These are phyloP conservation scores for Porites lutea DNA, from an alignment of 64 coral and sea anemone genomes.

Conservation along the genomic window DNA sequence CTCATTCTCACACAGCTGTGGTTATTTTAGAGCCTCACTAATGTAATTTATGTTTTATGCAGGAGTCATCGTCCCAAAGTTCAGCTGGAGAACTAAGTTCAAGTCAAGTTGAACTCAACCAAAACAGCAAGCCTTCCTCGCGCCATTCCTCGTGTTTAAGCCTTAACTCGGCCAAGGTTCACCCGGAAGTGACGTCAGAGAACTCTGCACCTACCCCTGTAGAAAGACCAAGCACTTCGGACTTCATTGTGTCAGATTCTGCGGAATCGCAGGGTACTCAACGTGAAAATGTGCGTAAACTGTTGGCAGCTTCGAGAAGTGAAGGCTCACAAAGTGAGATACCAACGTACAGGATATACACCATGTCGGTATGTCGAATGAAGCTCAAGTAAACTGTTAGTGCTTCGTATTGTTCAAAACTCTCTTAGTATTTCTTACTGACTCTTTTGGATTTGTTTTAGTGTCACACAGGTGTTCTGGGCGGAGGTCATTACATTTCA, in stretches of 20 bases:
- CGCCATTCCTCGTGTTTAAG: too few relatives aligned
- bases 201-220: too few relatives aligned
- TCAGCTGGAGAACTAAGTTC: conserved; percentile 47
- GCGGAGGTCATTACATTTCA: too few relatives aligned
- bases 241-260: too few relatives aligned
- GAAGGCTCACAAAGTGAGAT: conserved; percentile 40
- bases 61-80: conserved; percentile 35
- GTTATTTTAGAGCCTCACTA: background rate
- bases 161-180: too few relatives aligned
- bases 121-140: too few relatives aligned
- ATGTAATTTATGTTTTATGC: background rate
- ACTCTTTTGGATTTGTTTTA: conserved; percentile 37
- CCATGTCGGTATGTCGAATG: conserved; percentile 91
- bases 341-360: conserved; percentile 84
- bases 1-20: too few relatives aligned
- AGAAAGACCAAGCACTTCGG: too few relatives aligned
- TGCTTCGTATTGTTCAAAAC: too few relatives aligned
- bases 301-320: conserved; percentile 23
- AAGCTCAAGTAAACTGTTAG: background rate
- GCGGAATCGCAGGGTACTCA: background rate
- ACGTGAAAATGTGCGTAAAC: background rate
- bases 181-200: too few relatives aligned
- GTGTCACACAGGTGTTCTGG: conserved; percentile 97
- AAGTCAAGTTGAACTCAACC: conserved; percentile 79
- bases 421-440: too few relatives aligned